Evolutionary conservation across 2,797 vertebrate genomes (phyloP), one percentile per base, ranked within the genome.

Genomic region (Gambusia yucatana): DNA sequence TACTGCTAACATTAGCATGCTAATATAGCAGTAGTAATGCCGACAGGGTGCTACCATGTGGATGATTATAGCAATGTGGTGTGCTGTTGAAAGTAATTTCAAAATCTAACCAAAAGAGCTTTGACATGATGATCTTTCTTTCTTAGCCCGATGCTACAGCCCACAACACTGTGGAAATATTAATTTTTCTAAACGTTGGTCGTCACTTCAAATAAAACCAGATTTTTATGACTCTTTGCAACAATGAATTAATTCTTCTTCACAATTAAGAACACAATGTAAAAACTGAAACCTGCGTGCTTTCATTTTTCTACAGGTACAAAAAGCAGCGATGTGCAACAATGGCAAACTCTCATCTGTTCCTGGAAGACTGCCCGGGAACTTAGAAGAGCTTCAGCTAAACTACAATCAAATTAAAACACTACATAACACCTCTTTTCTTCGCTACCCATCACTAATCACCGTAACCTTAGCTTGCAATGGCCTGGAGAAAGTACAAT

Each of bases 331-430:
- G 69, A 77, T 96, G 83, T 99, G 97, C 92, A 96, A 90, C 83
- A 81, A 93, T 25, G 89, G 78, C 77, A 77, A 89, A 77, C 91
- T 97, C 22, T 90, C 84, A 0, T 92, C 89, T 0, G 92, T 98
- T 77, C 97, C 97, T 67, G 75, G 43, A 65, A 81, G 90, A 72
- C 94, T 97, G 36, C 94, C 89, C 0, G 76, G 79, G 0, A 69
- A 93, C 82, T 94, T 89, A 0, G 87, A 95, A 83, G 96, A 95
- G 69, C 96, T 99, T 77, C 90, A 97, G 71, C 93, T 99, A 22
- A 96, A 97, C 88, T 80, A 95, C 92, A 99, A 99, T 85, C 84
- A 91, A 72, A 96, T 99, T 55, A 79, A 74, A 87, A 95, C 90
- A 74, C 94, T 99, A 92, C 88, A 82, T 75, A 92, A 96, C 46